Evolutionary conservation across 2,797 vertebrate genomes (phyloP).

Genomic region (Buphagus erythrorhynchus): DNA sequence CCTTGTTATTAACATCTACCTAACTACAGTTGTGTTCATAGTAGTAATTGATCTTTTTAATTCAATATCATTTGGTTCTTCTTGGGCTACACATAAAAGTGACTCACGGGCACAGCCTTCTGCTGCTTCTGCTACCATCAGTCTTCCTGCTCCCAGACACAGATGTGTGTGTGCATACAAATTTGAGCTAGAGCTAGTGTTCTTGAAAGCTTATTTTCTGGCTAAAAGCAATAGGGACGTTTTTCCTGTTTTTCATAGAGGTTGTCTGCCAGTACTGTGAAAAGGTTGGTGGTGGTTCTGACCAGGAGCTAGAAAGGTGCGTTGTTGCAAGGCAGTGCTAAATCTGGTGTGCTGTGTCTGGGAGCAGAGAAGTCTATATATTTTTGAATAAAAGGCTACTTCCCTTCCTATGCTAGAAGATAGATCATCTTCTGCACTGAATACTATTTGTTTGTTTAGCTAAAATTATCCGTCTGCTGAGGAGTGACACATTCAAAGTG

Average conservation of each 20-base stretch:
- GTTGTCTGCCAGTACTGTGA: not conserved
- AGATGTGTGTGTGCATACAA: not conserved
- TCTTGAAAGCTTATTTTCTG: not conserved
- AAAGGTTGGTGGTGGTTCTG: not conserved
- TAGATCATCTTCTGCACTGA: not conserved
- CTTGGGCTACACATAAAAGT: not conserved
- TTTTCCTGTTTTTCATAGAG: not conserved
- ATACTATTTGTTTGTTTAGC: not conserved
- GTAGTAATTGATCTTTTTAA: not conserved
- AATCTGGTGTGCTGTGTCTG: not conserved
- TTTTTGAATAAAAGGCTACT: not conserved
- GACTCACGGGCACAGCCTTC: not conserved
- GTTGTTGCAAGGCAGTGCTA: not conserved
- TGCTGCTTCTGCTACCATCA: not conserved
- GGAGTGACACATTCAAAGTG: not conserved
- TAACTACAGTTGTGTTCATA: not conserved
- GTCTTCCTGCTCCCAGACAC: not conserved
- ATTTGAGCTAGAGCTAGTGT: not conserved
- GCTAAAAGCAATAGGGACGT: not conserved
- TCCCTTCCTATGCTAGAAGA: not conserved
- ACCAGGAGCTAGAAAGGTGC: not conserved
- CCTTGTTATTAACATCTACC: not conserved
- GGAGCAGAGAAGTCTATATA: not conserved
- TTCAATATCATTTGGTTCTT: not conserved
- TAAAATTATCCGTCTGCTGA: not conserved